Evolutionary conservation across 2,113 vertebrate species (phyloP), one percentile per base, ranked within the genome.

Genomic region (Lampris incognitus): DNA sequence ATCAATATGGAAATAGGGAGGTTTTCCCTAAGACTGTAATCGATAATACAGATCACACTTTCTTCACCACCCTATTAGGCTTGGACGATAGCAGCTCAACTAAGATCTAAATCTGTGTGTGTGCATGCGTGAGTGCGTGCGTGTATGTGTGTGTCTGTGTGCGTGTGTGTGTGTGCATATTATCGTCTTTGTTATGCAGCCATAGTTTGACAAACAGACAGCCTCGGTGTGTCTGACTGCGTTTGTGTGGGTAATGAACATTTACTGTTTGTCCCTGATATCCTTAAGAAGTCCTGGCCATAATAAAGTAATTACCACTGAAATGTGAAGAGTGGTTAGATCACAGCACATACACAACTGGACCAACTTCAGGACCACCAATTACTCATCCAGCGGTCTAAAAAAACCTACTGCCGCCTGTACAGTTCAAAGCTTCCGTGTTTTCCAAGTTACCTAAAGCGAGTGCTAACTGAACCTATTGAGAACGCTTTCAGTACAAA

Each of bases 11-110:
- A 77, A 81, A 76, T 64, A 56, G 82, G 80, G 67, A 72, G 42
- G 73, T 80, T 71, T 65, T 78, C 75, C 78, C 82, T 72, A 36
- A 76, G 76, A 75, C 66, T 62, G 67, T 65, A 74, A 84, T 90
- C 90, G 46, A 87, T 89, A 82, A 39, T 38, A 70, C 57, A 85
- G 58, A 81, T 76, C 70, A 46, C 57, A 54, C 52, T 54, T 82
- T 90, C 87, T 89, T 87, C 76, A 83, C 74, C 66, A 9, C 66
- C 85, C 83, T 78, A 88, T 92, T 87, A 88, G 77, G 66, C 7
- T 67, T 55, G 65, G 83, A 86, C 89, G 82, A 88, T 52, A 48
- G 64, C 74, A 38, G 78, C 70, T 84, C 72, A 61, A 69, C 46
- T 2, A 39, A 6, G 51, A 68, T 69, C 76, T 62, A 46, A 41